Conservation (phyloP, 2,888 invertebrate genomes). For the Zonitis immaculata region DNA sequence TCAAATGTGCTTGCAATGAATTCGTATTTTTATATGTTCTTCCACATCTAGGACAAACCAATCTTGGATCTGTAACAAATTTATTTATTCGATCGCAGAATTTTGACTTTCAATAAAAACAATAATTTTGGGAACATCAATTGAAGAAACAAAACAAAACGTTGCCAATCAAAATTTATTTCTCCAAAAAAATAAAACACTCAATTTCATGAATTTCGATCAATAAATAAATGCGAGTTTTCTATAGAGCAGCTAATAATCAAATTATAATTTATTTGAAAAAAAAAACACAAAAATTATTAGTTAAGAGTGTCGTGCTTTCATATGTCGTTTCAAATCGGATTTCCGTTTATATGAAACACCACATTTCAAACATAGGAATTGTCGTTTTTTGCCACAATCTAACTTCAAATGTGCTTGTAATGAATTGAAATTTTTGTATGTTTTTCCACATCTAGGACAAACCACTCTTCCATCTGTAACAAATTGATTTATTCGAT, state of each 20-base stretch:
- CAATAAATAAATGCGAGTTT: too few relatives aligned
- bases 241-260: too few relatives aligned
- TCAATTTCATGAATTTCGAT: too few relatives aligned
- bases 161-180: too few relatives aligned
- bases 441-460: constrained; percentile 6
- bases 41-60: constrained; percentile 6
- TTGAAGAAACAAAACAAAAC: background rate
- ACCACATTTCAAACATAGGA: constrained; percentile 1
- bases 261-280: too few relatives aligned
- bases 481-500: constrained; percentile 3
- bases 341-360: constrained; percentile 1
- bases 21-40: constrained; percentile 7
- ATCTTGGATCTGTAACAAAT: constrained; percentile 5
- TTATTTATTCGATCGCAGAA: background rate
- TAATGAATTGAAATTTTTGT: constrained; percentile 6
- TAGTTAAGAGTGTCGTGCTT: too few relatives aligned
- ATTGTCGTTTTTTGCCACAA: background rate
- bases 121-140: background rate
- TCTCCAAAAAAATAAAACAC: too few relatives aligned
- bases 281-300: too few relatives aligned
- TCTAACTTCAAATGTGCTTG: constrained; percentile 5
- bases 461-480: constrained; percentile 2
- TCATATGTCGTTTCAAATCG: background rate
- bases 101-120: background rate
- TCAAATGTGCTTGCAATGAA: constrained; percentile 4